A percentile compares a stretch with the other conserved stretches of the same genome.
phyloP scores from a whole-genome alignment of 2,797 vertebrate species.

The Propithecus deckenii region DNA sequence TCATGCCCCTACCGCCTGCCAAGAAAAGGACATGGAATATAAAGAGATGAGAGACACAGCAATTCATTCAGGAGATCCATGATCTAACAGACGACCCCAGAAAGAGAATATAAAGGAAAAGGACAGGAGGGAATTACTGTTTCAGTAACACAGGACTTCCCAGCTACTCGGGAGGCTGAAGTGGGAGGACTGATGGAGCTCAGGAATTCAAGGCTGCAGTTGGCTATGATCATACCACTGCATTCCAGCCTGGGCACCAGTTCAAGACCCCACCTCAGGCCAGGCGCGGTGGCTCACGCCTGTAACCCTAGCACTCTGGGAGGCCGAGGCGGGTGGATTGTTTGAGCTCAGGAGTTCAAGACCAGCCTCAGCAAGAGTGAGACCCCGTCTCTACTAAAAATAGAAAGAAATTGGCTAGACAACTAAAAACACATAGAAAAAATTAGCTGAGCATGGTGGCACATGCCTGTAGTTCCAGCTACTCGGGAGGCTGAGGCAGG shows the following conservation, averaged over 20 bases:
- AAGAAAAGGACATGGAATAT: neutral
- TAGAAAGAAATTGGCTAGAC: too few relatives aligned
- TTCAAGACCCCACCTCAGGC: neutral
- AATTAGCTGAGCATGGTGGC: too few relatives aligned
- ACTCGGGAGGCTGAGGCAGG: too few relatives aligned
- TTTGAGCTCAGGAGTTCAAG: too few relatives aligned
- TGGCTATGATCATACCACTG: neutral
- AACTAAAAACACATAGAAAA: too few relatives aligned
- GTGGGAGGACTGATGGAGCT: neutral
- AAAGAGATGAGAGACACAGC: neutral
- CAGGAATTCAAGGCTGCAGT: neutral
- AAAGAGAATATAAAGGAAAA: slow-evolving; percentile 7
- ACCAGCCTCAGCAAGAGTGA: too few relatives aligned
- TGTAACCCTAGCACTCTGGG: too few relatives aligned
- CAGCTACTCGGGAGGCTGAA: neutral
- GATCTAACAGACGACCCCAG: neutral
- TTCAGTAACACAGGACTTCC: neutral
- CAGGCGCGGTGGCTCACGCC: too few relatives aligned
- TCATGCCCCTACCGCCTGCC: neutral
- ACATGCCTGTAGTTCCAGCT: too few relatives aligned
- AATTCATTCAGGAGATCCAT: neutral
- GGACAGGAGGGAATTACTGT: neutral
- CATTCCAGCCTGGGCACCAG: neutral
- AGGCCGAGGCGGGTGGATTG: too few relatives aligned
- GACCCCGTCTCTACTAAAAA: too few relatives aligned